These are phyloP conservation scores for Horisme vitalbata DNA, from an alignment of 2,888 invertebrate genomes.

Conservation along the genomic window DNA sequence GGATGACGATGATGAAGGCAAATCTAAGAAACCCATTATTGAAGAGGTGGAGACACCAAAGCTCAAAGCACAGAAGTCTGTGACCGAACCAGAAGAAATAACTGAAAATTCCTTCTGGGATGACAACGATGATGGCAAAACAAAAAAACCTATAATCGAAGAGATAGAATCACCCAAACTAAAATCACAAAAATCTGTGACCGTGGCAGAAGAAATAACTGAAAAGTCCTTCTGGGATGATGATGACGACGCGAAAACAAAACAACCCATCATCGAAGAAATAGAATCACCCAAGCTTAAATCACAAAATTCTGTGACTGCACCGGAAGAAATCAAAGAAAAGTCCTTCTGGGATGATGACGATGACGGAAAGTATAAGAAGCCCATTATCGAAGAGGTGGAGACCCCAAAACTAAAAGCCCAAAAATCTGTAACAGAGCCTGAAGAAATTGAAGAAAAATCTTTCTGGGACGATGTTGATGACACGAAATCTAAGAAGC, in stretches of 20 bases:
- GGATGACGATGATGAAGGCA: constrained; percentile 57
- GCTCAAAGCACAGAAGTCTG: constrained; percentile 42
- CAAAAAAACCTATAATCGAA: constrained; percentile 46
- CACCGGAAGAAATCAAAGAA: constrained; percentile 54
- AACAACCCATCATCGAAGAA: constrained; percentile 52
- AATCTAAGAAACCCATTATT: constrained; percentile 47
- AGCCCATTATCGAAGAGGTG: constrained; percentile 40
- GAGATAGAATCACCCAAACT: constrained; percentile 39
- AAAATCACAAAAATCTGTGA: constrained; percentile 46
- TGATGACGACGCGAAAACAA: constrained; percentile 48
- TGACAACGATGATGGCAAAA: constrained; percentile 47
- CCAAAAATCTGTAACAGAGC: constrained; percentile 53
- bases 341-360: constrained; percentile 54
- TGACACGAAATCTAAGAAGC: constrained; percentile 50
- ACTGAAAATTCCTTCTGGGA: constrained; percentile 59
- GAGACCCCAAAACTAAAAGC: constrained; percentile 34
- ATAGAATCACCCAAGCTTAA: constrained; percentile 45
- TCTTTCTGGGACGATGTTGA: constrained; percentile 59
- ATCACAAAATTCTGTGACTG: constrained; percentile 52
- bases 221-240: constrained; percentile 63
- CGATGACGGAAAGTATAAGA: constrained; percentile 48
- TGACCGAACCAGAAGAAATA: constrained; percentile 48
- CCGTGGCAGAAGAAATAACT: constrained; percentile 54
- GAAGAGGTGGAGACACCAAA: constrained; percentile 44
- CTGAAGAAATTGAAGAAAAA: constrained; percentile 52